phyloP scores from a whole-genome alignment of 2,797 vertebrate species.

The Carduelis carduelis region DNA sequence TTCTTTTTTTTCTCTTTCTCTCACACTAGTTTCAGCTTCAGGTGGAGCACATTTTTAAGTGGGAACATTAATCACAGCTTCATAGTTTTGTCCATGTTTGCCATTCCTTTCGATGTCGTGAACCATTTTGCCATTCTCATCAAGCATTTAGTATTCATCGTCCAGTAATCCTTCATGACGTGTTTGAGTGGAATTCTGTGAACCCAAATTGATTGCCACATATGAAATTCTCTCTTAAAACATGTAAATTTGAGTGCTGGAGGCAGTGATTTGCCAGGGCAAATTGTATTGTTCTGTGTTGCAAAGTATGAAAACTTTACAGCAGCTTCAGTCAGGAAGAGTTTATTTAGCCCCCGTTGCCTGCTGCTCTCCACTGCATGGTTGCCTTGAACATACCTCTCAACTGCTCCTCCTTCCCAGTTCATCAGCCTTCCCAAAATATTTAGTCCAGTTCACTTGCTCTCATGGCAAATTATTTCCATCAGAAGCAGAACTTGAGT shows the following conservation, averaged over 20 bases:
- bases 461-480: not conserved
- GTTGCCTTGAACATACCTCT: conserved; percentile 69
- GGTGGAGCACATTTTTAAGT: conserved; percentile 39
- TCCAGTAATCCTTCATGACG: conserved; percentile 36
- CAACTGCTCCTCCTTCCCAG: conserved; percentile 50
- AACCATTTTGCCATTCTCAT: conserved; percentile 60
- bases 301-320: conserved; percentile 77
- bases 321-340: conserved; percentile 6
- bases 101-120: conserved; percentile 56
- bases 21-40: conserved; percentile 40
- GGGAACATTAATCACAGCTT: conserved; percentile 44
- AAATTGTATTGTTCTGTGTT: conserved; percentile 62
- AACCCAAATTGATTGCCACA: conserved; percentile 28
- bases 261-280: conserved; percentile 16
- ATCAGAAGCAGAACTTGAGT: not conserved
- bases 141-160: conserved; percentile 42
- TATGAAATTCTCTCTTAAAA: conserved; percentile 26
- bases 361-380: conserved; percentile 72
- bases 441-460: not conserved
- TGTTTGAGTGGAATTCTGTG: conserved; percentile 53
- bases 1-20: not conserved
- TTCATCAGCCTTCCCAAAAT: not conserved
- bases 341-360: conserved; percentile 47
- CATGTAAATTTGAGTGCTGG: conserved; percentile 14
- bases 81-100: conserved; percentile 61